A percentile compares a stretch with the other conserved stretches of the same genome.
phyloP scores from a whole-genome alignment of 2,113 vertebrate genomes.

The Megaceryle maxima region DNA sequence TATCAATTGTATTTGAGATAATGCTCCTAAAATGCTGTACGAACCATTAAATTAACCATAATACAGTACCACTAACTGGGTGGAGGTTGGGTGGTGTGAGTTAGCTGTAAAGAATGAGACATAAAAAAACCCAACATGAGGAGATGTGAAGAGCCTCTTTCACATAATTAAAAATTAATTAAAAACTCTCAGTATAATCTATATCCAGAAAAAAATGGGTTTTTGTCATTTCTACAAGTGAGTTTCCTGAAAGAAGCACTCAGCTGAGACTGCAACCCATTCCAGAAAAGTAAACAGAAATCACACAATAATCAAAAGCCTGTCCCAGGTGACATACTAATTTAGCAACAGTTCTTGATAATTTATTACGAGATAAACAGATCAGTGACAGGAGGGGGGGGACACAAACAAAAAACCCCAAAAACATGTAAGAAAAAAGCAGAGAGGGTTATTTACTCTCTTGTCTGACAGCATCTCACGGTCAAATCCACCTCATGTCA shows the following conservation, averaged over 20 bases:
- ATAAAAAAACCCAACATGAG: background rate
- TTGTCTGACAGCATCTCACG: background rate
- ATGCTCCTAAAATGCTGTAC: background rate
- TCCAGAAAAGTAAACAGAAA: slow-evolving; percentile 33
- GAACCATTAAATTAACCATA: background rate
- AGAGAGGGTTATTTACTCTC: background rate
- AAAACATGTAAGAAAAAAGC: background rate
- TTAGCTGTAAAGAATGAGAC: background rate
- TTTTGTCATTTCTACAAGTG: slow-evolving; percentile 18
- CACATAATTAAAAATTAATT: slow-evolving; percentile 45
- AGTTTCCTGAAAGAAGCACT: slow-evolving; percentile 21
- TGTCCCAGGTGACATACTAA: background rate
- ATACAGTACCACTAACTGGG: background rate
- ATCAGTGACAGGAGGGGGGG: background rate
- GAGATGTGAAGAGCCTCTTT: background rate
- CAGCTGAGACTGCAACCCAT: slow-evolving; percentile 16
- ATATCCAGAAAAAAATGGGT: background rate
- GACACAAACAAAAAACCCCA: background rate
- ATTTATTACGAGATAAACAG: slow-evolving; percentile 19
- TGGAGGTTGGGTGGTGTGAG: background rate
- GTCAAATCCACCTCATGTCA: background rate
- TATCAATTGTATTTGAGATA: background rate
- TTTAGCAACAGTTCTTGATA: background rate
- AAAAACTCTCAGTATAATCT: background rate
- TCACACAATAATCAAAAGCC: background rate